Percentiles rank a stretch among this genome's conserved stretches.
phyloP scores from a whole-genome alignment of 2,888 invertebrate genomes.

The Eilema griseolum region DNA sequence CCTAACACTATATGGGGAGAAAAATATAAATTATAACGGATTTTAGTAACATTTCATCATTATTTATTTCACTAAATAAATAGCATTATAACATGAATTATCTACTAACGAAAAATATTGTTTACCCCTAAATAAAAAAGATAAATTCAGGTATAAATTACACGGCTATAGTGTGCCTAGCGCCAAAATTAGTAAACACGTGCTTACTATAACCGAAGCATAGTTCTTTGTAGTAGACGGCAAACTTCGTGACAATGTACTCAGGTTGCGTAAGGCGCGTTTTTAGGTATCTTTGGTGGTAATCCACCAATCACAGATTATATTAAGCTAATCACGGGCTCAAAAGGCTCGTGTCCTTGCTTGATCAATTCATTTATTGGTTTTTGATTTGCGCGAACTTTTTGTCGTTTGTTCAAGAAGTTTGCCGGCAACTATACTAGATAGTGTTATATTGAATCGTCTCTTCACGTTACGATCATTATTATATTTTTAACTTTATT shows the following conservation, averaged over 20 bases:
- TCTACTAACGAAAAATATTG: slow-evolving; percentile 69
- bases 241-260: too few relatives aligned
- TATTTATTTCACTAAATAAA: slow-evolving; percentile 76
- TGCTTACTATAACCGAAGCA: slow-evolving; percentile 74
- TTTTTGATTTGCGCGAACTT: too few relatives aligned
- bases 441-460: slow-evolving; percentile 64
- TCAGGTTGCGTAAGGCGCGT: too few relatives aligned
- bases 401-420: too few relatives aligned
- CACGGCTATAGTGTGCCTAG: slow-evolving; percentile 68
- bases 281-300: too few relatives aligned
- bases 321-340: too few relatives aligned
- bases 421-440: slow-evolving; percentile 39
- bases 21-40: slow-evolving; percentile 48
- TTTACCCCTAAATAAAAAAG: slow-evolving; percentile 64
- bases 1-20: slow-evolving; percentile 46
- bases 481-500: slow-evolving; percentile 64
- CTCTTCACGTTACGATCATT: slow-evolving; percentile 67
- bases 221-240: slow-evolving; percentile 47
- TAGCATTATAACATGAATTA: slow-evolving; percentile 81
- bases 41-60: slow-evolving; percentile 62
- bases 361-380: too few relatives aligned
- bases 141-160: slow-evolving; percentile 70
- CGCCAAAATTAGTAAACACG: slow-evolving; percentile 67
- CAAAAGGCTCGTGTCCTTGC: too few relatives aligned
- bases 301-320: too few relatives aligned